phyloP scores from a whole-genome alignment of 2,888 invertebrate genomes.

The Malacosoma neustria region DNA sequence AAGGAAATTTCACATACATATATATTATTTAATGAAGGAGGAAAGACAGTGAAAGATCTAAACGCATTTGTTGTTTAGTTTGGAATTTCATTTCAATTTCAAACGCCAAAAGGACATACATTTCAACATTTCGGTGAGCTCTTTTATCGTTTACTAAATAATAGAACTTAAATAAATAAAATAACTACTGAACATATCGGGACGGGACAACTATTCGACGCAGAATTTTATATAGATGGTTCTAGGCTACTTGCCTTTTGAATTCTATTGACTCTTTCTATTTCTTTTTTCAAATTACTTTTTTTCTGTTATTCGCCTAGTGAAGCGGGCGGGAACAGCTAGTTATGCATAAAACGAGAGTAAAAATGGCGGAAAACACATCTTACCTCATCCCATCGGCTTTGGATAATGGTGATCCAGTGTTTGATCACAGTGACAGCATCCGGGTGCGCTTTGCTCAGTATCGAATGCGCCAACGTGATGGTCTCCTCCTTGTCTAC shows the following conservation, averaged over 20 bases:
- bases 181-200: too few species aligned
- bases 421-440: constrained; percentile 98
- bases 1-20: not conserved
- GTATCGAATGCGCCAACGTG: constrained; percentile 89
- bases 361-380: not conserved
- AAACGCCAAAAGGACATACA: not conserved
- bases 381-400: constrained; percentile 94
- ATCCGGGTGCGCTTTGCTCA: constrained; percentile 96
- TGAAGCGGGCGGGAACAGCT: not conserved
- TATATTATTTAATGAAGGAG: not conserved
- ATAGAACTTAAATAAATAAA: too few species aligned
- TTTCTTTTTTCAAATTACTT: not conserved
- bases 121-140: not conserved
- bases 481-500: constrained; percentile 90
- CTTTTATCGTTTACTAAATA: not conserved
- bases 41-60: not conserved
- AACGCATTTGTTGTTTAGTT: not conserved
- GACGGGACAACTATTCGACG: too few species aligned
- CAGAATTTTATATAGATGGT: too few species aligned
- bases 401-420: constrained; percentile 97
- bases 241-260: too few species aligned
- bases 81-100: not conserved
- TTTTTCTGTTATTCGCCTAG: not conserved
- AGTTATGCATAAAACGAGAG: not conserved
- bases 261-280: too few species aligned